Base-by-base conservation (phyloP, 2,888 invertebrate genomes). In the Dromius quadrimaculatus region DNA sequence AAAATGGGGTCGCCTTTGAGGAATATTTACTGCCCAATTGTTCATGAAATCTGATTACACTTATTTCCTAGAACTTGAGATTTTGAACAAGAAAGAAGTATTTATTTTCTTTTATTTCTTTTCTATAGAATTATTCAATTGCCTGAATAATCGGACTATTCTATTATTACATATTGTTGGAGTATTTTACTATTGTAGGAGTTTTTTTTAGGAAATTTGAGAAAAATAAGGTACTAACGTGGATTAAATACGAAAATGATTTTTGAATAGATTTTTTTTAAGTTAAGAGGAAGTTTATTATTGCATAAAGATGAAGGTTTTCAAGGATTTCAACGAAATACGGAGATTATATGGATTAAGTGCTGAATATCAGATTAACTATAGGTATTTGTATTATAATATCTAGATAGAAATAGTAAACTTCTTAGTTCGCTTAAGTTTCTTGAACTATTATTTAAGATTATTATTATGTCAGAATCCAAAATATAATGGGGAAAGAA, bases 1-100 rank as follows among this genome's bases (percentile, higher is more conserved):
- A 47, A 70, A 70, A 70, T 70, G 45, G 70, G 62, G 62, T 70
- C 70, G 32, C 50, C 32, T 70, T 70, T 70, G 70, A 72, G 45
- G 64, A 65, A 74, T 72, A 71, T 72, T 72, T 64, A 72, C 57
- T 62, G 68, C 65, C 66, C 73, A 72, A 73, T 73, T 73, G 72
- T 72, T 71, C 73, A 66, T 73, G 71, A 73, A 73, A 73, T 73
- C 73, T 72, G 73, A 73, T 73, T 73, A 73, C 72, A 71, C 36
- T 61, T 68, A 38, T 70, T 45, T 62, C 62, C 22, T 45, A 43
- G 68, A 68, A 59, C 22, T 45, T 17, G 68, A 43, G 59, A 68
- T 45, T 20, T 13, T 43, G 68, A 64, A n/a, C 28, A 17, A 4
- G 17, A 36, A 23, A 36, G 23, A 65, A 13, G 50, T 68, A 68